Percentiles rank a stretch among this genome's conserved stretches.
phyloP scores from a whole-genome alignment of 2,888 invertebrate species.

The Malthinus flaveolus region DNA sequence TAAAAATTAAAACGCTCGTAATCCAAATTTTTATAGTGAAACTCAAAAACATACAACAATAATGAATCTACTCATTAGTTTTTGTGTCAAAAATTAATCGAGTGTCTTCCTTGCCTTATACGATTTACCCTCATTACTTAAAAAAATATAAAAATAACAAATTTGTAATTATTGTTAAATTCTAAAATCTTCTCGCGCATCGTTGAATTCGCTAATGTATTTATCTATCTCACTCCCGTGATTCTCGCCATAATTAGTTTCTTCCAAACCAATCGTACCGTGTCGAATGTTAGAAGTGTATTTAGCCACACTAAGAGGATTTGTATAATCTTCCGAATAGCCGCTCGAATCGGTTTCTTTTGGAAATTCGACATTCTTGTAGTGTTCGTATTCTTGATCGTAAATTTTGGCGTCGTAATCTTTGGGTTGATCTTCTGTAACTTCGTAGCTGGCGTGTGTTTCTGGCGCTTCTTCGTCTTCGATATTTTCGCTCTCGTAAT shows the following conservation, averaged over 20 bases:
- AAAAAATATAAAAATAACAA: too few relatives aligned
- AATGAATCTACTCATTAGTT: too few relatives aligned
- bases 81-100: too few relatives aligned
- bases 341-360: neutral
- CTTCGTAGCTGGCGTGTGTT: neutral
- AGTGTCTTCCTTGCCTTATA: too few relatives aligned
- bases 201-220: slow-evolving; percentile 3
- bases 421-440: neutral
- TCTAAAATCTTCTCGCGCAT: neutral
- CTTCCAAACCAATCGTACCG: slow-evolving; percentile 2
- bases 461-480: neutral
- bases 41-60: too few relatives aligned
- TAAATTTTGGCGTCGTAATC: neutral
- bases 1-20: too few relatives aligned
- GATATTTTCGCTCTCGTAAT: neutral
- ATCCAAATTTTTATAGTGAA: too few relatives aligned
- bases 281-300: slow-evolving; percentile 5
- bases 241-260: slow-evolving; percentile 3
- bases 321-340: slow-evolving; percentile 10
- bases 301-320: slow-evolving; percentile 8
- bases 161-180: too few relatives aligned
- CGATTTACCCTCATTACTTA: too few relatives aligned
- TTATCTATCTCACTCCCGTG: slow-evolving; percentile 4
- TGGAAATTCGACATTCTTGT: neutral
- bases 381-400: neutral